phyloP scores from a whole-genome alignment of 2,797 vertebrate genomes.

The Carcharodon carcharias region DNA sequence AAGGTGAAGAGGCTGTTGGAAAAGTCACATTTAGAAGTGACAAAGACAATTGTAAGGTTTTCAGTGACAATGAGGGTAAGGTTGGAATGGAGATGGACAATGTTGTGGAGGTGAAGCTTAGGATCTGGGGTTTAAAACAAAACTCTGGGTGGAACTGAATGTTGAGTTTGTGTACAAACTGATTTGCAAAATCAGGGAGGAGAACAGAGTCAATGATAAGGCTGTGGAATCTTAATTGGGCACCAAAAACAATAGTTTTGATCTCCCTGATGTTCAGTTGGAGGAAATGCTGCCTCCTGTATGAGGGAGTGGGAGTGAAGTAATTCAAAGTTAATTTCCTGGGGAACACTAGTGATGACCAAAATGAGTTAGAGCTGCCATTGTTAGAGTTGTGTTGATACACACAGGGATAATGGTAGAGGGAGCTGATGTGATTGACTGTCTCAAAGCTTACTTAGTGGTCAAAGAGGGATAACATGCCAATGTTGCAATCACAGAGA shows the following conservation, averaged over 20 bases:
- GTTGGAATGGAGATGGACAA: background rate
- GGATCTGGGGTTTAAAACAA: background rate
- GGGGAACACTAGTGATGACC: background rate
- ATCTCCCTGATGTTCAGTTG: background rate
- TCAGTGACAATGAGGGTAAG: background rate
- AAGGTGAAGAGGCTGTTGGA: background rate
- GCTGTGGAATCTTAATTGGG: background rate
- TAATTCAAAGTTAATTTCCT: background rate
- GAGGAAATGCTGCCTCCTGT: background rate
- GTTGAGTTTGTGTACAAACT: background rate
- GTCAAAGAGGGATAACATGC: background rate
- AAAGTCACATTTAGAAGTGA: background rate
- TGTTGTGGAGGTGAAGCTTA: background rate
- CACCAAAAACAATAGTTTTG: background rate
- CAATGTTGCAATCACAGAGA: background rate
- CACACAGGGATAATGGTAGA: background rate
- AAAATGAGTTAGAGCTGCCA: background rate
- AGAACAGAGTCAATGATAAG: background rate
- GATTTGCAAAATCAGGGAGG: background rate
- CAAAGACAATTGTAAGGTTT: background rate
- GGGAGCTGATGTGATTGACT: background rate
- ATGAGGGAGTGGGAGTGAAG: background rate
- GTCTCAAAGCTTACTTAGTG: background rate
- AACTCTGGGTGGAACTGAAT: background rate
- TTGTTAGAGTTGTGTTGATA: background rate